These are phyloP conservation scores for Mus spretus DNA, from an alignment of 2,797 vertebrate species.

Conservation along the genomic window DNA sequence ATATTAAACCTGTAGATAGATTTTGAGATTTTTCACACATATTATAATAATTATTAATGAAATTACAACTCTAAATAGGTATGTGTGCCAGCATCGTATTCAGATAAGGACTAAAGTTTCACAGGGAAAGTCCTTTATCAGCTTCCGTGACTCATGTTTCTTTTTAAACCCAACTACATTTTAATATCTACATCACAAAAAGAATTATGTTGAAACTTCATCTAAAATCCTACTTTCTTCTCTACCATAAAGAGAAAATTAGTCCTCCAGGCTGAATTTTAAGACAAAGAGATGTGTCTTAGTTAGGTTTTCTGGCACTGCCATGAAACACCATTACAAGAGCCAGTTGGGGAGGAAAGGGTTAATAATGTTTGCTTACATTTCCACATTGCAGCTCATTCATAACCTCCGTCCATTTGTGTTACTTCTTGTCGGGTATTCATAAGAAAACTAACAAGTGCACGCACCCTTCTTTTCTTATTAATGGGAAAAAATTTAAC, in stretches of 20 bases:
- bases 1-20: not conserved
- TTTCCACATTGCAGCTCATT: not conserved
- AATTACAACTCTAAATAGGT: not conserved
- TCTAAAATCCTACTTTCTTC: not conserved
- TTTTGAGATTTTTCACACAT: constrained; percentile 4
- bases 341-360: not conserved
- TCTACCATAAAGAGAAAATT: not conserved
- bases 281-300: not conserved
- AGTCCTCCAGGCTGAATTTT: not conserved
- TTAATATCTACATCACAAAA: not conserved
- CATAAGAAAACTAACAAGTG: not conserved
- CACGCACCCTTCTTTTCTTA: not conserved
- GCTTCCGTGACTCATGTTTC: not conserved
- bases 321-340: not conserved
- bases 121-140: not conserved
- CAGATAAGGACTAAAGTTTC: not conserved
- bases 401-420: not conserved
- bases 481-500: not conserved
- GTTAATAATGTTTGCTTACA: not conserved
- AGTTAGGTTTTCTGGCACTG: not conserved
- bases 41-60: not conserved
- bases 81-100: not conserved
- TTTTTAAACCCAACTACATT: not conserved
- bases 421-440: not conserved
- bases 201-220: not conserved